phyloP scores from a whole-genome alignment of 2,888 invertebrate genomes.

The Gnatocerus cornutus region DNA sequence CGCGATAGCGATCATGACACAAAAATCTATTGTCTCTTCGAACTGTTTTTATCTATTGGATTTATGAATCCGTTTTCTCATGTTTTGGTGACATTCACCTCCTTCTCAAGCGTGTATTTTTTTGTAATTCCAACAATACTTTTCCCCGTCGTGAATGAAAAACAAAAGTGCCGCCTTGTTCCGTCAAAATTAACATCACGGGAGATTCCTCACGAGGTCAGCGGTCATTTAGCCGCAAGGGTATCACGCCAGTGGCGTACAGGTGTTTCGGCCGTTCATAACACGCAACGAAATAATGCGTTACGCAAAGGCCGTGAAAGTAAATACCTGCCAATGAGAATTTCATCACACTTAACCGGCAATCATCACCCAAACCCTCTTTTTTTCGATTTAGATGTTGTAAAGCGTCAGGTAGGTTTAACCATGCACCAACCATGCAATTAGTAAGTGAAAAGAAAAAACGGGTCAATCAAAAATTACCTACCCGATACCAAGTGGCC shows the following conservation, averaged over 20 bases:
- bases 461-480: constrained; percentile 69
- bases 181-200: constrained; percentile 7
- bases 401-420: too few relatives aligned
- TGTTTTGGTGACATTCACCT: background rate
- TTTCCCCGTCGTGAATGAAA: background rate
- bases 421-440: constrained; percentile 24
- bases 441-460: constrained; percentile 23
- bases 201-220: constrained; percentile 58
- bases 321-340: constrained; percentile 8
- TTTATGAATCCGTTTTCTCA: too few relatives aligned
- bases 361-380: too few relatives aligned
- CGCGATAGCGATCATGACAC: background rate
- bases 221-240: constrained; percentile 55
- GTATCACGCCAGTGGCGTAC: constrained; percentile 50
- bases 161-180: constrained; percentile 6
- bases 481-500: constrained; percentile 94
- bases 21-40: background rate
- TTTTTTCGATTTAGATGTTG: constrained; percentile 3
- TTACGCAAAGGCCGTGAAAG: constrained; percentile 27
- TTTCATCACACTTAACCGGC: background rate
- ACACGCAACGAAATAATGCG: constrained; percentile 26
- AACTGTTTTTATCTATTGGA: background rate
- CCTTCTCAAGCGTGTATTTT: background rate
- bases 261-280: constrained; percentile 3
- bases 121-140: background rate